Base-by-base conservation (phyloP, 2,113 vertebrate species). In the Crotalus tigris region DNA sequence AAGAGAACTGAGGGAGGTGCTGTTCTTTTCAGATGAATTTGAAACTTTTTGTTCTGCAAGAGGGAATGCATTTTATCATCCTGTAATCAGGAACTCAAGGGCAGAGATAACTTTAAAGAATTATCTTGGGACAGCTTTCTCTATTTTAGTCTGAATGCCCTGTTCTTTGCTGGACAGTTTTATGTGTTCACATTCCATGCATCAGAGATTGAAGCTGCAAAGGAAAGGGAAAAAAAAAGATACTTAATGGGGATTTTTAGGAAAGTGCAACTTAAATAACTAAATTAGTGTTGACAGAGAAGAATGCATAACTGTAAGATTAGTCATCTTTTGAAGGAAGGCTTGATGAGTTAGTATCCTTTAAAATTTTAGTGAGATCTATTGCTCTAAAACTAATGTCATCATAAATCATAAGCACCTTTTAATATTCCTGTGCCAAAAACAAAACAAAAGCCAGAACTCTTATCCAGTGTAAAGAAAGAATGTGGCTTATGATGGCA, bases 231-330 rank as follows among this genome's bases (percentile, higher is more conserved):
- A 6, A 9, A 90, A 53, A 75, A 55, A 13, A 26, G 54, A 10
- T 87, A 19, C 92, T 94, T 95, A 95, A 93, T 55, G 92, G 46
- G 13, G 91, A 95, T 94, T 93, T 93, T n/a, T n/a, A 89, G 93
- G 91, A 91, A 95, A 93, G 58, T 92, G 51, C 6, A 57, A 88
- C 94, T 96, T 93, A 87, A 92, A 85, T 95, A 93, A 91, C 88
- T 91, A 93, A 96, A 94, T 91, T 61, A 90, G 55, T 29, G 64
- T 89, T 19, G 89, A 87, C 24, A 75, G 90, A 92, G 93, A 95
- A 92, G 85, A 94, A 92, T 87, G 87, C 8, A 44, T 57, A 94
- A 46, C 85, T 94, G 75, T 90, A 59, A 93, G 53, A 55, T 93
- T 29, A 94, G 85, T 91, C 29, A 94, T 85, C 13, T 92, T 95